These are phyloP conservation scores for Sarotherodon lohbergeri DNA, from an alignment of 2,113 vertebrate species.

Conservation along the genomic window DNA sequence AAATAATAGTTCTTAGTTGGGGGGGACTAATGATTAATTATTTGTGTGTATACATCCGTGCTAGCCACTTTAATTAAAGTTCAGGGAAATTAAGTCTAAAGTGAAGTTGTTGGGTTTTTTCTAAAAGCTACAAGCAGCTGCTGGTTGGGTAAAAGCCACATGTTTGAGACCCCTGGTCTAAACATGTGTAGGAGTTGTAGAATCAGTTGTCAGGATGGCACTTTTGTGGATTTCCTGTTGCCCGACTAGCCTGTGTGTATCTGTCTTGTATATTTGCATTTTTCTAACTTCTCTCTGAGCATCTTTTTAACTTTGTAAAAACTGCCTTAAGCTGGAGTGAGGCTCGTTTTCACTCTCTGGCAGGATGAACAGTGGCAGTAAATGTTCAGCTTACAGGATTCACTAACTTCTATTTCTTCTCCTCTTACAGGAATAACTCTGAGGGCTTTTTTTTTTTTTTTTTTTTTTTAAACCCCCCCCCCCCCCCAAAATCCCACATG, in stretches of 20 bases:
- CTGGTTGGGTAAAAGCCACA: not conserved
- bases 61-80: not conserved
- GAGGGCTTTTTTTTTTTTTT: conserved; percentile 68
- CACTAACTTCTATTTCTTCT: conserved; percentile 48
- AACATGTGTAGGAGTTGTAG: not conserved
- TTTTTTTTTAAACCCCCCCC: no score
- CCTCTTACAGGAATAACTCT: conserved; percentile 79
- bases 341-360: not conserved
- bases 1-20: not conserved
- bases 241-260: conserved; percentile 15
- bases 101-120: not conserved
- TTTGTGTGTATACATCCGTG: not conserved
- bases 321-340: not conserved
- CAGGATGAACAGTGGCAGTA: not conserved
- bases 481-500: no score
- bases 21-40: not conserved
- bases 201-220: not conserved
- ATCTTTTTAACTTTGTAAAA: not conserved
- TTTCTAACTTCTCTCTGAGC: not conserved
- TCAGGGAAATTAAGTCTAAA: not conserved
- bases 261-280: not conserved
- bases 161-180: not conserved
- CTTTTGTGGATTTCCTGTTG: not conserved
- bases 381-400: not conserved
- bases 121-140: not conserved